Base-by-base conservation (phyloP, 2,113 vertebrate genomes). In the Ochotona princeps region DNA sequence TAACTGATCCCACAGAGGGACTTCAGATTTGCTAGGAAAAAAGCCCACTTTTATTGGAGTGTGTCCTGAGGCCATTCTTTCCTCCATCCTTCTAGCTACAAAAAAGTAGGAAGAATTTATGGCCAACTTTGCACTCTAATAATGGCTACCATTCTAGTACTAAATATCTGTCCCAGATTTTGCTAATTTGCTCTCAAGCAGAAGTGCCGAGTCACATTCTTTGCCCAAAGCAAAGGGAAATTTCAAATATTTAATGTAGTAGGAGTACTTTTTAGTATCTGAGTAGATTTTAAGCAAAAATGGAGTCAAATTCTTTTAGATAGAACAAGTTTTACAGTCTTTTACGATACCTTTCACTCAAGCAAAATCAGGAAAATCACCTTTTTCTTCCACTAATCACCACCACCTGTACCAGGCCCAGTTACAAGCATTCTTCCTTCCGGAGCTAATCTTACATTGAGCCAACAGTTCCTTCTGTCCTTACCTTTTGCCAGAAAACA, bases 401-500 rank as follows among this genome's bases (percentile, higher is more conserved):
- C 32, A 72, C 88, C 35, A 85, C 35, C 57, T 89, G 49, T 25
- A 72, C 54, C 26, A 35, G 15, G 15, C 67, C 61, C 83, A 54
- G 44, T 67, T 28, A 61, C 25, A 91, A 83, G 69, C 49, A 49
- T 67, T 78, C 83, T 93, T 51, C 57, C 61, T 61, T 75, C 38
- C 67, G 78, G 25, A 95, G 61, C n/a, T 44, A 89, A 81, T 94
- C 61, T 73, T 94, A 79, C 9, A 72, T 21, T 85, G 47, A 85
- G 32, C 61, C 54, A 89, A 14, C 9, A 82, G 14, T 88, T 89
- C 47, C 61, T 78, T 81, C 91, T 32, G 81, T 65, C 44, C 35
- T 72, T 35, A 91, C 67, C 65, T 93, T 97, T 90, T 86, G 72
- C 73, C 93, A 94, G 20, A 87, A 94, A 91, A 79, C 80, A 83